Evolutionary conservation across 2,797 vertebrate species (phyloP).

Genomic region (Pantherophis alleghaniensis): DNA sequence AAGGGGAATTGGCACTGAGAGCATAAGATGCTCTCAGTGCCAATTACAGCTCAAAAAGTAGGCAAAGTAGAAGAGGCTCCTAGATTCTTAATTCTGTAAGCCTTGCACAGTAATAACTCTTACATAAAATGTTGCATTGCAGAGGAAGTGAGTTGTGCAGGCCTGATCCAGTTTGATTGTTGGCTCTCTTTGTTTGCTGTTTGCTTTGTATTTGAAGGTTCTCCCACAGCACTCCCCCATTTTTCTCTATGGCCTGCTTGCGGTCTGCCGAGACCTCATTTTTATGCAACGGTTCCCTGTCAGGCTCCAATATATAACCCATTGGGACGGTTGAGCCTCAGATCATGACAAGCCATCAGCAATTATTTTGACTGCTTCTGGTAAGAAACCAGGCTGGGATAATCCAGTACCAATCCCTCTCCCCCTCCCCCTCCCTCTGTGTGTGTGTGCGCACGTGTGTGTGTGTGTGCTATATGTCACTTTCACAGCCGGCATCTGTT

Average conservation of each 20-base stretch:
- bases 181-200: neutral
- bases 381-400: slow-evolving; percentile 12
- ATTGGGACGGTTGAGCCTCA: neutral
- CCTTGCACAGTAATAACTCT: neutral
- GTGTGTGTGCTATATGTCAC: slow-evolving; percentile 46
- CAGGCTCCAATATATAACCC: neutral
- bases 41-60: neutral
- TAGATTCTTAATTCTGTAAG: neutral
- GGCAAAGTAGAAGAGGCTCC: neutral
- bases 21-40: neutral
- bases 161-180: neutral
- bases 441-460: neutral
- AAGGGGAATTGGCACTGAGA: too few relatives aligned
- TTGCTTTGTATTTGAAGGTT: neutral
- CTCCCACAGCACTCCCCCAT: neutral
- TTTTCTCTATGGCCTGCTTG: slow-evolving; percentile 1
- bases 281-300: neutral
- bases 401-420: neutral
- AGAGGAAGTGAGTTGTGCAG: neutral
- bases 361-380: slow-evolving; percentile 12
- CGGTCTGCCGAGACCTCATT: neutral
- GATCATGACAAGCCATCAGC: neutral
- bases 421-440: rapidly evolving
- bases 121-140: neutral
- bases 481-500: slow-evolving; percentile 51